Evolutionary conservation across 2,113 vertebrate genomes (phyloP), one percentile per base, ranked within the genome.

Genomic region (Sminthopsis crassicaudata): DNA sequence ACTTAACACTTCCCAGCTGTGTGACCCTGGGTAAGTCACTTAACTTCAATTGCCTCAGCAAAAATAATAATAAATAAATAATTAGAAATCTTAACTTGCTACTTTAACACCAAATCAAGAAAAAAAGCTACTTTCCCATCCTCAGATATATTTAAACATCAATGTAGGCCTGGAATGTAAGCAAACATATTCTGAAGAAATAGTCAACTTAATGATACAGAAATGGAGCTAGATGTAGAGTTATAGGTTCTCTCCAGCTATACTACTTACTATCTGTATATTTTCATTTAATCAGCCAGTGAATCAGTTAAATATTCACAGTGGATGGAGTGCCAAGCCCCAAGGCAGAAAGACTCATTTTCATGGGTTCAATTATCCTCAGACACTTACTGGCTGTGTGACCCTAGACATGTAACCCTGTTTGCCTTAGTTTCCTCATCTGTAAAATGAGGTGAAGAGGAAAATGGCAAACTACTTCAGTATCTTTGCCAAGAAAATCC

Each of bases 81-180:
- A 96, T 96, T 10, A 96, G 93, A 93, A 95, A 48, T 92, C 96
- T 90, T 84, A 92, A 46, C 89, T 23, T 88, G 84, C 97, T 97
- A 93, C 96, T 96, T 97, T 96, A 97, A 90, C 94, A 98, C 92
- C 93, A 67, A 93, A 96, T 90, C 90, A 97, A 91, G 4, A 94
- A 42, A 84, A 84, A 84, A 84, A 42, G 16, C n/a, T 92, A 91
- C 95, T 96, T 95, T 94, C 94, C 55, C 92, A 93, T 12, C 48
- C 55, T 91, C 90, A 52, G 3, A 46, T 50, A 90, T 48, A 90
- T 60, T 89, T 55, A 19, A 93, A 76, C 76, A 94, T 93, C 89
- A 57, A 94, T 96, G 95, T 84, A 84, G n/a, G 67, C 42, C 67
- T 42, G n/a, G n/a, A 84, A 84, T 84, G 42, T 84, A 42, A 84